Percentiles rank a stretch among this genome's conserved stretches.
Conservation (phyloP, 2,888 invertebrate species). For the Drosophila neotestacea region DNA sequence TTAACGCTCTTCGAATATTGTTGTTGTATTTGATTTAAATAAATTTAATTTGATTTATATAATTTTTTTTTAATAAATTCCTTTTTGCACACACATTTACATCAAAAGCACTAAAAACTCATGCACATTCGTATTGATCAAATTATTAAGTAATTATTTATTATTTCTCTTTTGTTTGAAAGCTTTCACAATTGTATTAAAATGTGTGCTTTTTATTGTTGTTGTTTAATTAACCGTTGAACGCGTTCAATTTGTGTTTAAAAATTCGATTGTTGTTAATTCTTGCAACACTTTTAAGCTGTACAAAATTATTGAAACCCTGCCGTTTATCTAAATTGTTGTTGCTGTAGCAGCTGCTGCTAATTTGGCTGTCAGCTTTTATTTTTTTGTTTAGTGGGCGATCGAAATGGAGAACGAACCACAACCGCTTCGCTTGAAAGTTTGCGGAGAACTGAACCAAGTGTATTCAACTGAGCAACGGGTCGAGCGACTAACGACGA, state of each 20-base stretch:
- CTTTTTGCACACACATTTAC: conserved; percentile 36
- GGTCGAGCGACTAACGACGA: conserved; percentile 43
- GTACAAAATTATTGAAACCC: conserved; percentile 46
- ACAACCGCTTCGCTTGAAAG: conserved; percentile 81
- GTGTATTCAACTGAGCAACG: conserved; percentile 55
- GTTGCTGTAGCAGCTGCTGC: conserved; percentile 51
- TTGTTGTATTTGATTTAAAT: conserved; percentile 3
- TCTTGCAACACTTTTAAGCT: conserved; percentile 48
- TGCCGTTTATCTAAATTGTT: conserved; percentile 48
- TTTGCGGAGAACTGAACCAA: conserved; percentile 78
- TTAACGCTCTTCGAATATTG: conserved; percentile 36
- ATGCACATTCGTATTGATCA: conserved; percentile 31
- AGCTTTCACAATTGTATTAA: conserved; percentile 30
- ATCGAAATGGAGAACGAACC: conserved; percentile 57
- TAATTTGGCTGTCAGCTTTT: conserved; percentile 49
- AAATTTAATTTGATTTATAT: conserved; percentile 13
- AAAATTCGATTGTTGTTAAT: conserved; percentile 40
- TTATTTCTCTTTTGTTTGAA: conserved; percentile 18
- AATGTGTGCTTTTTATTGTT: conserved; percentile 27
- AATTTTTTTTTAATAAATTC: conserved; percentile 11
- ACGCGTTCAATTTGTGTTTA: conserved; percentile 44
- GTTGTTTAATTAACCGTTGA: conserved; percentile 47
- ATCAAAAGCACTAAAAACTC: conserved; percentile 39
- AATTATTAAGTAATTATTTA: conserved; percentile 21
- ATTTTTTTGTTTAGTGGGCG: conserved; percentile 38